Conservation (phyloP, 1,140 invertebrate species). For the Popillia japonica region DNA sequence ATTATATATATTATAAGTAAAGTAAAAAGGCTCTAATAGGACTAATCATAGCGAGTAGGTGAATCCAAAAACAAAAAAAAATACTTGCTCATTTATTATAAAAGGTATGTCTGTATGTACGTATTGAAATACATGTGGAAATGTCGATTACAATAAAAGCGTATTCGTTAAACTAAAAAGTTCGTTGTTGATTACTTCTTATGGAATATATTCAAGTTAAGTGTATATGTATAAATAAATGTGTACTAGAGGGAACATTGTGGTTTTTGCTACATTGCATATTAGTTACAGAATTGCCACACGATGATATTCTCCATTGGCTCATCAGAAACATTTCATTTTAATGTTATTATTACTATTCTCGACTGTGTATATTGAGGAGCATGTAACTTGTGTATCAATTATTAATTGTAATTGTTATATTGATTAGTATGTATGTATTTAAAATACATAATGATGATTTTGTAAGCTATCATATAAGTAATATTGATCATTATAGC, state of each 20-base stretch:
- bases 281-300: neutral
- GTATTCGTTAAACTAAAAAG: neutral
- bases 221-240: too few relatives aligned
- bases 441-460: neutral
- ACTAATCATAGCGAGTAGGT: neutral
- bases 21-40: neutral
- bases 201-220: too few relatives aligned
- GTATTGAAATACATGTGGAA: too few relatives aligned
- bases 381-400: neutral
- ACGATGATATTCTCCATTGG: neutral
- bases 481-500: neutral
- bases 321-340: neutral
- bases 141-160: neutral
- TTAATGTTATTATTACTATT: neutral
- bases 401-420: conserved; percentile 11
- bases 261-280: neutral
- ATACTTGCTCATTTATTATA: conserved; percentile 6
- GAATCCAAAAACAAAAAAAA: neutral
- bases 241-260: neutral
- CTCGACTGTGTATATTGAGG: neutral
- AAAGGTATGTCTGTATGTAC: neutral
- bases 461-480: neutral
- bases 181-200: too few relatives aligned
- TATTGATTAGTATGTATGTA: neutral
- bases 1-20: too few relatives aligned